These are phyloP conservation scores for Sebastes kiyomatsui DNA, from an alignment of 2,797 vertebrate species.

Conservation along the genomic window DNA sequence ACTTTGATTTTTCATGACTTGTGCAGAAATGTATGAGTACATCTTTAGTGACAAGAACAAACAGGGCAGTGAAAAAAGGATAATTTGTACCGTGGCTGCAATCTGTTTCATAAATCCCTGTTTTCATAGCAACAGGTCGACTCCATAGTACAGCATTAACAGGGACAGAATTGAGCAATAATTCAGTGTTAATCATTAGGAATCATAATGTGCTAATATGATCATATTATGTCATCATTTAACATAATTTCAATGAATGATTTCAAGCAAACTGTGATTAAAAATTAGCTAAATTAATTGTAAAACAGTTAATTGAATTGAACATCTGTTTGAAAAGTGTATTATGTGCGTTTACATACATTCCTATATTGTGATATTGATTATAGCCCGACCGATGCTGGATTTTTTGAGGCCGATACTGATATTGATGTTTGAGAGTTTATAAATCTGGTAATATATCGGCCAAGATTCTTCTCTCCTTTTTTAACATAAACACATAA, in stretches of 20 bases:
- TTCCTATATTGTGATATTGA: neutral
- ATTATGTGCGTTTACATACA: neutral
- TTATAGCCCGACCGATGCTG: neutral
- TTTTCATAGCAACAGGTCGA: conserved; percentile 29
- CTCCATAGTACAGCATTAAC: neutral
- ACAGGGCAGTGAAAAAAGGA: neutral
- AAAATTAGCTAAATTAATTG: neutral
- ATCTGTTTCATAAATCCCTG: neutral
- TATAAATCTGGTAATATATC: neutral
- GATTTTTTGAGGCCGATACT: neutral
- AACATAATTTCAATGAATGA: neutral
- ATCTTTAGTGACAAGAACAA: neutral
- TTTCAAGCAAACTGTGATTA: neutral
- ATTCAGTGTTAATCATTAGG: neutral
- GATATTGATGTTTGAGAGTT: neutral
- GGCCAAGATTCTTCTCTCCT: neutral
- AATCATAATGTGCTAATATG: neutral
- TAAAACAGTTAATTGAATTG: neutral
- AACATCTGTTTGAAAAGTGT: neutral
- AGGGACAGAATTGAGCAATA: neutral
- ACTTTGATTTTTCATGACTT: neutral
- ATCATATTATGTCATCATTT: neutral
- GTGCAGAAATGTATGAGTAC: neutral
- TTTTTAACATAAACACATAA: neutral
- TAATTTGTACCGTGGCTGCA: neutral